Evolutionary conservation across 2,797 vertebrate genomes (phyloP).

Genomic region (Tympanoctomys barrerae): DNA sequence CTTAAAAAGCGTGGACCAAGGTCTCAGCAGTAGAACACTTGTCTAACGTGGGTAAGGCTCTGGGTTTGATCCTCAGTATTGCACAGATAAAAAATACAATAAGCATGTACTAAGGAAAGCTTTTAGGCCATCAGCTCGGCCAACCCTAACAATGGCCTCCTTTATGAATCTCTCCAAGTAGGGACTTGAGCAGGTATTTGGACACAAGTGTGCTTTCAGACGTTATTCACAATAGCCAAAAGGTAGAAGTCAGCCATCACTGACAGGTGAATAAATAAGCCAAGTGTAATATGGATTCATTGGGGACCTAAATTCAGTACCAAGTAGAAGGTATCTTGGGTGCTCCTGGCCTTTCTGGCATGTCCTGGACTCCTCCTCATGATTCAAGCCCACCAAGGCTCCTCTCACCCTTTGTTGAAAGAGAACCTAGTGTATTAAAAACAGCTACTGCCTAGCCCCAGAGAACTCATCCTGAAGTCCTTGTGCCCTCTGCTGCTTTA

Average conservation of each 20-base stretch:
- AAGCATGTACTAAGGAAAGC: slow-evolving; percentile 29
- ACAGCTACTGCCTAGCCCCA: neutral
- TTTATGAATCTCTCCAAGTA: slow-evolving; percentile 77
- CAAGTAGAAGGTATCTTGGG: neutral
- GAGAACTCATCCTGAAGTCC: neutral
- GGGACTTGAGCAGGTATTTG: neutral
- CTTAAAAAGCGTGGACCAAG: neutral
- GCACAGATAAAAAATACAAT: neutral
- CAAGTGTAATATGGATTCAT: neutral
- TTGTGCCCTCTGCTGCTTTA: neutral
- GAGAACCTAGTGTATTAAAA: neutral
- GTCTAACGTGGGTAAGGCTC: neutral
- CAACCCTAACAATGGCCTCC: slow-evolving; percentile 81
- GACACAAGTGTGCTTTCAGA: neutral
- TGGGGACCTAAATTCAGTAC: neutral
- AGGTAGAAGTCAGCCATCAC: neutral
- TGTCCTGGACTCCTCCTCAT: neutral
- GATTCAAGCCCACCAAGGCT: neutral
- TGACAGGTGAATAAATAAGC: neutral
- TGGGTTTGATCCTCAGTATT: neutral
- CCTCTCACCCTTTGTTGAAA: neutral
- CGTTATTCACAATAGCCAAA: neutral
- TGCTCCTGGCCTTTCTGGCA: neutral
- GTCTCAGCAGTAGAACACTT: neutral
- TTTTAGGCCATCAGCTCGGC: slow-evolving; percentile 76